Evolutionary conservation across 2,797 vertebrate genomes (phyloP).

Genomic region (Cryptoprocta ferox): DNA sequence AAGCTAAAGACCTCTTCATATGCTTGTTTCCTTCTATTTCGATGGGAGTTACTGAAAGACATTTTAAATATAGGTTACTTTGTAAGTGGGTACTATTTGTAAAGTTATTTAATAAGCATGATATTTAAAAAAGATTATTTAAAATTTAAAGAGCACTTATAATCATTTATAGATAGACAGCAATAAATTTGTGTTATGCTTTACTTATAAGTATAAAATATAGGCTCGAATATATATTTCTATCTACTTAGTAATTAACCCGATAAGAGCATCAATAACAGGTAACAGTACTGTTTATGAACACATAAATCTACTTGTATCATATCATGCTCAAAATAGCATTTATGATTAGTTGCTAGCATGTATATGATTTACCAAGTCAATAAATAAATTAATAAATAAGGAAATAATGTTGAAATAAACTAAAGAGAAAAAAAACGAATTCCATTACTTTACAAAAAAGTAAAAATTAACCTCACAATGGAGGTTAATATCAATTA

Average conservation of each 20-base stretch:
- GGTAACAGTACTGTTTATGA: not conserved
- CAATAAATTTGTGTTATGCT: not conserved
- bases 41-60: not conserved
- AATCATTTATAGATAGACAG: not conserved
- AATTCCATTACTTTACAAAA: not conserved
- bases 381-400: not conserved
- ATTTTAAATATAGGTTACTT: not conserved
- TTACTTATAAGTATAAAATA: not conserved
- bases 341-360: not conserved
- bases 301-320: not conserved
- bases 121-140: not conserved
- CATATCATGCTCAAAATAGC: not conserved
- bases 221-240: not conserved
- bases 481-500: not conserved
- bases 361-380: not conserved
- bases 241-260: not conserved
- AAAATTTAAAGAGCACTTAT: not conserved
- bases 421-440: not conserved
- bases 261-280: not conserved
- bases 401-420: not conserved
- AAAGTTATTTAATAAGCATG: not conserved
- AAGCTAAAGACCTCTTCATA: not conserved
- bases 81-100: not conserved
- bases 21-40: not conserved
- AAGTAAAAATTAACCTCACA: not conserved